phyloP scores from a whole-genome alignment of 2,797 vertebrate species.

The Microctenopoma lineatum region DNA sequence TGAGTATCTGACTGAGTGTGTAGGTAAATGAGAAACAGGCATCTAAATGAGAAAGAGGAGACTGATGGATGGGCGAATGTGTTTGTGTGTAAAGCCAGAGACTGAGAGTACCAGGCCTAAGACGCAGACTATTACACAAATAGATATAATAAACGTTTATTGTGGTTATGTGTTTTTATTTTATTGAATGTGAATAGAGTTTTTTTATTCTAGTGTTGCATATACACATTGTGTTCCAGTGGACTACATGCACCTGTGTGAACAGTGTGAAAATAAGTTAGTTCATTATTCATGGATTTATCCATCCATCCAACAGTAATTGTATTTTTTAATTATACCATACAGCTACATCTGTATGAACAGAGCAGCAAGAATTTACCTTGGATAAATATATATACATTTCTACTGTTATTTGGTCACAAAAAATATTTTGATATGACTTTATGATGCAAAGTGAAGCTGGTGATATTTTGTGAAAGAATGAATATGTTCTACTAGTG shows the following conservation, averaged over 20 bases:
- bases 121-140: no score
- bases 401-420: not conserved
- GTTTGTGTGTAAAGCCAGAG: not conserved
- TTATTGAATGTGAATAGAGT: constrained; percentile 2
- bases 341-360: not conserved
- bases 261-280: no score
- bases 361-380: not conserved
- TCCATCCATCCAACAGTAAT: not conserved
- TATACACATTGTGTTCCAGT: not conserved
- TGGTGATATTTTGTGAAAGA: not conserved
- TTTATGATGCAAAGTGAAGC: not conserved
- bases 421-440: not conserved
- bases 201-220: no score
- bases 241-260: no score
- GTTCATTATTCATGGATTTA: no score
- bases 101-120: no score
- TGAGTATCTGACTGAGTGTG: no score
- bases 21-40: no score
- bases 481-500: not conserved
- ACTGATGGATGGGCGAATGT: not conserved
- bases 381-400: no score
- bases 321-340: not conserved
- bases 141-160: not conserved
- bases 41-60: no score
- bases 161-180: not conserved